These are phyloP conservation scores for Chlorops oryzae DNA, from an alignment of 1,140 invertebrate genomes.

Conservation along the genomic window DNA sequence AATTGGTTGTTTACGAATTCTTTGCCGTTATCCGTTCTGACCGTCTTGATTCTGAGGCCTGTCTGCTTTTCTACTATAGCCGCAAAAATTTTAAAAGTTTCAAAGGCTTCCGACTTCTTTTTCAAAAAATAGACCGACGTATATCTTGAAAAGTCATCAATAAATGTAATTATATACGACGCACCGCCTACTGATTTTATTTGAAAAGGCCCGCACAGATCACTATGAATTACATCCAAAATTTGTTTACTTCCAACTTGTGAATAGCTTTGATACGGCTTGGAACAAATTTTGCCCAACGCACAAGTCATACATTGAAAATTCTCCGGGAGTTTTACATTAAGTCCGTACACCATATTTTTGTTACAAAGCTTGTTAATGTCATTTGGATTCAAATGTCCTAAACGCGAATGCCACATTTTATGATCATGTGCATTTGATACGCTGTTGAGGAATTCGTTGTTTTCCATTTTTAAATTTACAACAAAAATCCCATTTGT, in stretches of 20 bases:
- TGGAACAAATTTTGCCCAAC: not conserved
- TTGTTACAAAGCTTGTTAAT: not conserved
- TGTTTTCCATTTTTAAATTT: too few relatives aligned
- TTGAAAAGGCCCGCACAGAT: slow-evolving; percentile 40
- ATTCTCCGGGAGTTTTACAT: not conserved
- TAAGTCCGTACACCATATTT: not conserved
- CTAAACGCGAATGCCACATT: not conserved
- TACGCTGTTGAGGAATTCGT: too few relatives aligned
- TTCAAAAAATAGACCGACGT: slow-evolving; percentile 3
- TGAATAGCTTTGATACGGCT: too few relatives aligned
- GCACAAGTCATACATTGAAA: not conserved
- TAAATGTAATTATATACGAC: slow-evolving; percentile 34
- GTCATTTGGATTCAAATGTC: not conserved
- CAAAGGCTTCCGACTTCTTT: slow-evolving; percentile 13
- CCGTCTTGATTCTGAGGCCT: slow-evolving; percentile 30
- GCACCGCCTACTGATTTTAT: slow-evolving; percentile 23
- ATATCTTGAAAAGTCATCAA: slow-evolving; percentile 23
- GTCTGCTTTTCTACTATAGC: slow-evolving; percentile 22
- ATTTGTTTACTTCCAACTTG: not conserved
- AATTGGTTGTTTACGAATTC: slow-evolving; percentile 39
- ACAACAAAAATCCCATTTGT: too few relatives aligned
- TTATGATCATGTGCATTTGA: too few relatives aligned
- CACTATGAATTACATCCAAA: slow-evolving; percentile 15
- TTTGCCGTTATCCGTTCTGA: slow-evolving; percentile 43
- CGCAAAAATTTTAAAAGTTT: slow-evolving; percentile 8